Evolutionary conservation across 2,797 vertebrate species (phyloP), one percentile per base, ranked within the genome.

Genomic region (Masticophis lateralis): DNA sequence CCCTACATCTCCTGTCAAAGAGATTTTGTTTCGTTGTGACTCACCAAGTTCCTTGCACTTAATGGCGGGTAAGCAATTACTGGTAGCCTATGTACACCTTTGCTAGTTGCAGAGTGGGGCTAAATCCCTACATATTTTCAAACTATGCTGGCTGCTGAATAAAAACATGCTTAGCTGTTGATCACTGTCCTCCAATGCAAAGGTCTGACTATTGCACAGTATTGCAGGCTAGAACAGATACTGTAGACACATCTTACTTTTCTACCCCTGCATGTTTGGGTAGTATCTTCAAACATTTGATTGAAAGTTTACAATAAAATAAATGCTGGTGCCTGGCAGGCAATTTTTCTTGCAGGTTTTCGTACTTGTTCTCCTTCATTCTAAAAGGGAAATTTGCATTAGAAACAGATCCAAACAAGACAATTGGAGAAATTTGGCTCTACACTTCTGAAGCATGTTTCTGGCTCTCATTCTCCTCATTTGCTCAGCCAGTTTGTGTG

Each of bases 351-450:
- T 79, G 37, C 18, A 20, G 37, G 27, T 0, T 1, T 57, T 0
- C 3, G 8, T 22, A 11, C 18, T 43, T 43, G 18, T 43, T 47
- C 37, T 43, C 37, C 14, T 69, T 74, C 37, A 79, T 79, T 79
- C 37, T 79, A 79, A 10, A 43, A 43, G 18, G 74, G 9, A 79
- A 43, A 43, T 79, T 37, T 74, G 5, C 66, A 32, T 74, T 43
- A 79, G 69, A 79, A 43, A 74, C 14, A 20, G 3, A 43, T 79
- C 32, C 32, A 79, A 43, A 79, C n/a, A 20, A 79, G 69, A 79
- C 6, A 79, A 8, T 4, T 9, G 69, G 6, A 20, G 32, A 74
- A 74, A 37, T 5, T 0, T 0, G 28, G 12, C 16, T 74, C 32
- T 37, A 37, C 2, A 20, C 37, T 66, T n/a, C 63, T n/a, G 28